These are phyloP conservation scores for Lapara coniferarum DNA, from an alignment of 2,888 invertebrate genomes.

Conservation along the genomic window DNA sequence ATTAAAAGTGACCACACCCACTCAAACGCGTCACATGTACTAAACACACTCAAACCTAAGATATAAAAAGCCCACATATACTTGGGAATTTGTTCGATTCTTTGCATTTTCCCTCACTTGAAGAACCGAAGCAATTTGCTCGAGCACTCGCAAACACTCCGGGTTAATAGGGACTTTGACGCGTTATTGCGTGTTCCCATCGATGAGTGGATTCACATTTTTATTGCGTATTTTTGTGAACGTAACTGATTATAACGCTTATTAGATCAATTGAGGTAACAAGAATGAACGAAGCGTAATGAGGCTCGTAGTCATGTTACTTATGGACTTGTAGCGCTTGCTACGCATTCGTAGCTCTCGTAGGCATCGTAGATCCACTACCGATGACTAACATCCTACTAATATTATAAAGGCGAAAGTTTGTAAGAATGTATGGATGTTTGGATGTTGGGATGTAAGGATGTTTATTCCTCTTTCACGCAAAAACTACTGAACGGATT, in stretches of 20 bases:
- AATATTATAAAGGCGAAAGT: too few relatives aligned
- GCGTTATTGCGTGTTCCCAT: slow-evolving; percentile 27
- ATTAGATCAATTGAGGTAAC: not conserved
- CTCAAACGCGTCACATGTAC: not conserved
- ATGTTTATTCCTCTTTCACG: too few relatives aligned
- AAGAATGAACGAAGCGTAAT: not conserved
- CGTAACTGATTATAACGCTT: not conserved
- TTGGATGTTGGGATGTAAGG: too few relatives aligned
- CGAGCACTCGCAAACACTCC: slow-evolving; percentile 27
- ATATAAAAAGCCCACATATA: slow-evolving; percentile 22
- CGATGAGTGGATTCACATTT: slow-evolving; percentile 20
- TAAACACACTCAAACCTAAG: slow-evolving; percentile 9
- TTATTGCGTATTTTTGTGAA: not conserved
- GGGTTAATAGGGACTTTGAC: slow-evolving; percentile 27
- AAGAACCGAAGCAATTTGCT: slow-evolving; percentile 30
- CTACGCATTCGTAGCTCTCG: not conserved
- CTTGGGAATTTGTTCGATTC: slow-evolving; percentile 24
- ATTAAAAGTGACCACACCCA: not conserved
- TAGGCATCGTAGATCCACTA: not conserved
- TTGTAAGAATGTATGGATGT: too few relatives aligned
- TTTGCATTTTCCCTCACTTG: slow-evolving; percentile 29
- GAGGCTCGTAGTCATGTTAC: too few relatives aligned
- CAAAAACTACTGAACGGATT: too few relatives aligned
- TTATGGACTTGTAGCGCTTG: not conserved
- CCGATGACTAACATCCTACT: too few relatives aligned